These are phyloP conservation scores for Neoascia interrupta DNA, from an alignment of 2,888 invertebrate species.

Conservation along the genomic window DNA sequence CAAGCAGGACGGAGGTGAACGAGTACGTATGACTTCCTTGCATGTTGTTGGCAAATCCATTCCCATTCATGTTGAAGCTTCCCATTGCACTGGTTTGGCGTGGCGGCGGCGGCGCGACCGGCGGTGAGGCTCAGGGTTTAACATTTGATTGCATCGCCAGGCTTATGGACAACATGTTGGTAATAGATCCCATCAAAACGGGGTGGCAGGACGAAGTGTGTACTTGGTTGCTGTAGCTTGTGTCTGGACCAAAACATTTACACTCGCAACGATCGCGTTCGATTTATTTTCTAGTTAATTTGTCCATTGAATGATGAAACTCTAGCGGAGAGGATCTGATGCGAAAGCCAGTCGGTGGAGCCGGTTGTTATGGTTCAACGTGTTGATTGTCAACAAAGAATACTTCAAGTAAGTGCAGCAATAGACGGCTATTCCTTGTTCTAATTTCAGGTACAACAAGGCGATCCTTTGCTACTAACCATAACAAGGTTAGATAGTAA, in stretches of 20 bases:
- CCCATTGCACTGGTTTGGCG: constrained; percentile 7
- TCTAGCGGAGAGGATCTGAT: too few relatives aligned
- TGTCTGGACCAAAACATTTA: constrained; percentile 45
- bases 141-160: constrained; percentile 24
- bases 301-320: constrained; percentile 29
- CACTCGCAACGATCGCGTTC: constrained; percentile 46
- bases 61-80: constrained; percentile 50
- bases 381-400: too few relatives aligned
- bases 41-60: constrained; percentile 23
- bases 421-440: too few relatives aligned
- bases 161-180: constrained; percentile 25
- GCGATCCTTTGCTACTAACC: too few relatives aligned
- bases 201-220: not conserved
- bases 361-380: too few relatives aligned
- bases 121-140: not conserved
- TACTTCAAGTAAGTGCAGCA: too few relatives aligned
- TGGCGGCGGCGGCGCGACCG: not conserved
- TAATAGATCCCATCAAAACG: constrained; percentile 18
- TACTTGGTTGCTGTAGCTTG: not conserved
- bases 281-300: constrained; percentile 41
- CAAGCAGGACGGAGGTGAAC: not conserved
- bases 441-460: too few relatives aligned
- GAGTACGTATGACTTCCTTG: constrained; percentile 28
- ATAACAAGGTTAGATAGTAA: too few relatives aligned
- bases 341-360: too few relatives aligned